Conservation (phyloP, 2,888 invertebrate genomes). For the Stenurella melanura region DNA sequence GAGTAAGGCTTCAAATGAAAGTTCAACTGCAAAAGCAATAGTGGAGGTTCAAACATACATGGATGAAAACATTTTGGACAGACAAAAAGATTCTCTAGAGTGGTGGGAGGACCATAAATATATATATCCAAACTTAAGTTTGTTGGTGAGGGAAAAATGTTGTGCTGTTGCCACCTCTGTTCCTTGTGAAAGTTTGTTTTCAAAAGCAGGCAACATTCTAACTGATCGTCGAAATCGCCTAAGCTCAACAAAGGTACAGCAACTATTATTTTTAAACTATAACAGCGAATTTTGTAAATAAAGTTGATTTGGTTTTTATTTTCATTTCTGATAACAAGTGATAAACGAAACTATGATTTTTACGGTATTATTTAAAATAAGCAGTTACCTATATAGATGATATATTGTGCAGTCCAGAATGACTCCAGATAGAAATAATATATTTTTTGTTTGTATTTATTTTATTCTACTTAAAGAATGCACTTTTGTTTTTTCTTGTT, state of each 20-base stretch:
- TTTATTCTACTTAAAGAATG: too few relatives aligned
- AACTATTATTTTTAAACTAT: slow-evolving; percentile 34
- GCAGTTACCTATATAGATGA: too few relatives aligned
- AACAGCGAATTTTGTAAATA: slow-evolving; percentile 18
- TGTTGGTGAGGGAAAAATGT: slow-evolving; percentile 40
- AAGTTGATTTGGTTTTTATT: not conserved
- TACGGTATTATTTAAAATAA: too few relatives aligned
- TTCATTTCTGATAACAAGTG: not conserved
- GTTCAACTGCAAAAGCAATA: slow-evolving; percentile 20
- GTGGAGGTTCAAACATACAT: slow-evolving; percentile 47
- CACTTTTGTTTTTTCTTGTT: too few relatives aligned
- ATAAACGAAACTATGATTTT: not conserved
- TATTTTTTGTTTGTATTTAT: too few relatives aligned
- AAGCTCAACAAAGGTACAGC: slow-evolving; percentile 24
- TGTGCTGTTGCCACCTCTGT: slow-evolving; percentile 47
- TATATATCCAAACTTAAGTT: slow-evolving; percentile 43
- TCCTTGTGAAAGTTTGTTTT: slow-evolving; percentile 45
- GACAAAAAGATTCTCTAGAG: slow-evolving; percentile 41
- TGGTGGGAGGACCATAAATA: slow-evolving; percentile 46
- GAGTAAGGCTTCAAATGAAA: not conserved
- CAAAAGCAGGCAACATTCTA: slow-evolving; percentile 36
- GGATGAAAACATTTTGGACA: slow-evolving; percentile 31
- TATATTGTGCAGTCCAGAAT: too few relatives aligned
- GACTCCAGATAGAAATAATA: too few relatives aligned
- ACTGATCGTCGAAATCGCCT: slow-evolving; percentile 27